Percentiles rank a stretch among this genome's conserved stretches.
These are phyloP conservation scores for Actinopyga echinites DNA, from an alignment of 53 echinoderm and acorn worm species.

Conservation along the genomic window DNA sequence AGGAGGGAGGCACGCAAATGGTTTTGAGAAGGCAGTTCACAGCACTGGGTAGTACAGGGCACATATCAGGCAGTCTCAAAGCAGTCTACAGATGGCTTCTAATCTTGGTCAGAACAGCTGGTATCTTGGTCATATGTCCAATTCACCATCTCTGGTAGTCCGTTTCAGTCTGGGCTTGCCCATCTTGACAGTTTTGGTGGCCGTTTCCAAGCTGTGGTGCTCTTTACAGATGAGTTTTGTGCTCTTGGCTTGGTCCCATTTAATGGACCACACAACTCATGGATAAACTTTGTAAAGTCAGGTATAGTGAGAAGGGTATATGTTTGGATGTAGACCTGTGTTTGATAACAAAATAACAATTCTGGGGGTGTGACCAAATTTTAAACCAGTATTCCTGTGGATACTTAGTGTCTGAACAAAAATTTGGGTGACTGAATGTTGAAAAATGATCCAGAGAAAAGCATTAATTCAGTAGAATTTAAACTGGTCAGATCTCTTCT, in stretches of 20 bases:
- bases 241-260: constrained; percentile 10
- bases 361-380: background rate
- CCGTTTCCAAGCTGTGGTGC: too few species aligned
- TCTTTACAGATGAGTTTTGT: too few species aligned
- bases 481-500: too few species aligned
- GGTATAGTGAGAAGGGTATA: constrained; percentile 25
- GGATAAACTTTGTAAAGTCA: constrained; percentile 24
- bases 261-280: background rate
- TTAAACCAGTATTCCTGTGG: too few species aligned
- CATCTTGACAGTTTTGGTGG: too few species aligned
- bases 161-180: too few species aligned
- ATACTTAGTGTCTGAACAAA: too few species aligned
- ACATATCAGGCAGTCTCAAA: background rate
- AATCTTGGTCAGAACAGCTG: too few species aligned
- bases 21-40: constrained; percentile 15
- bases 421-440: too few species aligned
- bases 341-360: background rate
- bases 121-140: background rate
- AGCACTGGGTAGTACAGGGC: constrained; percentile 14
- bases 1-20: constrained; percentile 21
- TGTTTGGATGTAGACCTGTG: constrained; percentile 10
- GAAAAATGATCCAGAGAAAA: too few species aligned
- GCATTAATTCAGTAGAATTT: too few species aligned
- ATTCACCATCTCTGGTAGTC: background rate
- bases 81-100: constrained; percentile 21